Evolutionary conservation across 2,888 invertebrate genomes (phyloP), one percentile per base, ranked within the genome.

Genomic region (Reticulitermes lucifugus): DNA sequence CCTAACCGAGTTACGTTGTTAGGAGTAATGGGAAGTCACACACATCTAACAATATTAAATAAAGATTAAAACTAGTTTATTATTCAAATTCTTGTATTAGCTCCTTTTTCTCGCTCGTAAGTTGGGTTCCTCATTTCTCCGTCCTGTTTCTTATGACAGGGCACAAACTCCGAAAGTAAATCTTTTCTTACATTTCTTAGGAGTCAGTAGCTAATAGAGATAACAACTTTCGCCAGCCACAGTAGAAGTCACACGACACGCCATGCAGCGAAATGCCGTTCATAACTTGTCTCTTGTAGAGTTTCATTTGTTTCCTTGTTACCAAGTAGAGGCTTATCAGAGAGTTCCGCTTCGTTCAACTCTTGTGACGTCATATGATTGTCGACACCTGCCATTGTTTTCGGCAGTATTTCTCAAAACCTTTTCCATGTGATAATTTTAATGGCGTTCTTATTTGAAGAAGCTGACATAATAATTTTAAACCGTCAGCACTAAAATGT

Each of bases 341-440:
- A 55, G 46, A 79, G 29, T 79, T 79, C 79, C 79, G 51, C 79
- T 79, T 79, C 41, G 79, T 55, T 79, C 79, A 51, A 79, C 79
- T 18, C 55, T 55, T 55, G 55, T 5, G 25, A 65, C 65, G 65
- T n/a, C 65, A n/a, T 25, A n/a, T 65, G 65, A 25, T 65, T 65
- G 65, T 25, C 65, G n/a, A 65, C 65, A 65, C 65, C 7, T 65
- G n/a, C 60, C 65, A n/a, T 65, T 65, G 65, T 65, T 65, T 65
- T 65, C 25, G n/a, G 5, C 65, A 65, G n/a, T 25, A 65, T n/a
- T 65, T 65, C n/a, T n/a, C n/a, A 65, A n/a, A n/a, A n/a, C n/a
- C 4, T n/a, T 25, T 2, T 25, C 9, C 65, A 25, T 65, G n/a
- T 65, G n/a, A n/a, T n/a, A 65, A 65, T 25, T 65, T 10, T 10